Evolutionary conservation across 2,113 vertebrate genomes (phyloP), one percentile per base, ranked within the genome.

Genomic region (Todiramphus saurophagus): DNA sequence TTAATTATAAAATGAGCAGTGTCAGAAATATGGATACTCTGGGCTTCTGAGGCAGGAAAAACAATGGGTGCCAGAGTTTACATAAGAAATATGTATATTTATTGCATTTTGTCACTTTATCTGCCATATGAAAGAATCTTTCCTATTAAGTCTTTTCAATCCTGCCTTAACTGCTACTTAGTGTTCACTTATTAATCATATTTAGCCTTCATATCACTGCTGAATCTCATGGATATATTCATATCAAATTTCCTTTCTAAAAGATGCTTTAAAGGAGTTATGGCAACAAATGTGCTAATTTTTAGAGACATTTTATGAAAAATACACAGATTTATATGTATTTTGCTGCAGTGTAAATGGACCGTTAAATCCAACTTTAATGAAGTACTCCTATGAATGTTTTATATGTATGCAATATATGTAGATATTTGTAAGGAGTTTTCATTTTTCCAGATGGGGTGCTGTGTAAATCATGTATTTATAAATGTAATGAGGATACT

Each of bases 391-490:
- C 96, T 98, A 93, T 98, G 96, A 96, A 98, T 97, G 97, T 98
- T 98, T 98, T 98, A 95, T 98, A 98, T 93, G 93, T 97, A 97
- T 96, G 95, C 97, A 97, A 96, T 96, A 95, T 97, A 97, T 97
- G 96, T 98, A 98, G 97, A 98, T 97, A 97, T 98, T 98, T 98
- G 78, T 97, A 98, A 98, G 89, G 94, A 94, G 68, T 97, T 97
- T 92, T 84, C 97, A 83, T 87, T 93, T 97, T 97, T 97, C 96
- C 94, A 95, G 69, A 93, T 94, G 95, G 90, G 91, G 66, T 97
- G 90, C 97, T 98, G 87, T 98, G 86, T 98, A 98, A 98, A 98
- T 98, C 98, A 97, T 98, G 96, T 98, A 98, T 98, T 98, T 98
- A 98, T 97, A 98, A 98, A 96, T 97, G 82, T 97, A 97, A 97